Percentiles rank a stretch among this genome's conserved stretches.
These are phyloP conservation scores for Standfussiana lucernea DNA, from an alignment of 2,888 invertebrate genomes.

Conservation along the genomic window DNA sequence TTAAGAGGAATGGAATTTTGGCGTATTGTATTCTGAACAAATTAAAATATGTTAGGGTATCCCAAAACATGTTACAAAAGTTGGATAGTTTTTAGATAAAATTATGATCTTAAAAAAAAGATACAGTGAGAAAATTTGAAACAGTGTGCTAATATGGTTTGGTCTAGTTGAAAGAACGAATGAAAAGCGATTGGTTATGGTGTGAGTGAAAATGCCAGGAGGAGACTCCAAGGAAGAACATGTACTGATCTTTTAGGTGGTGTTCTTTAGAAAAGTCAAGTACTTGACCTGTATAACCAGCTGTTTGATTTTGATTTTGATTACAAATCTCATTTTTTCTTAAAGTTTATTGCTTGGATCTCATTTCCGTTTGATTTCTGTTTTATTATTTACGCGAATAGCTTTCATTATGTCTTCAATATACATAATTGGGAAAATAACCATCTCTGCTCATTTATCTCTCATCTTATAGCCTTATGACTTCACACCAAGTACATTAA, in stretches of 20 bases:
- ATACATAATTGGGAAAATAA: not conserved
- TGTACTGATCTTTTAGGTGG: not conserved
- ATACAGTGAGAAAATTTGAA: not conserved
- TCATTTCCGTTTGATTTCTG: not conserved
- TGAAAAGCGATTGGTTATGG: not conserved
- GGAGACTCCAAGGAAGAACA: not conserved
- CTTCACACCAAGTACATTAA: slow-evolving; percentile 8
- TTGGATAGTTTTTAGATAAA: not conserved
- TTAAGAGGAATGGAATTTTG: not conserved
- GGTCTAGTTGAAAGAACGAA: not conserved
- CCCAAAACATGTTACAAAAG: not conserved
- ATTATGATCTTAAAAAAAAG: not conserved
- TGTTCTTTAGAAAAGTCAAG: not conserved
- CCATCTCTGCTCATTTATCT: not conserved
- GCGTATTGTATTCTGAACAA: not conserved
- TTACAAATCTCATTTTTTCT: not conserved
- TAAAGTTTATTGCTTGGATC: not conserved
- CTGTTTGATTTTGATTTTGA: not conserved
- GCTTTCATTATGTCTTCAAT: not conserved
- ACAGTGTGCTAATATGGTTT: not conserved
- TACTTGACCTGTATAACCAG: not conserved
- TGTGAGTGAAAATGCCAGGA: not conserved
- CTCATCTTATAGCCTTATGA: not conserved
- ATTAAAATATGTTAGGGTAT: too few species aligned
- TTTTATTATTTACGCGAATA: too few species aligned